Conservation (phyloP, 1,140 invertebrate species). For the Danaus melanippus region DNA sequence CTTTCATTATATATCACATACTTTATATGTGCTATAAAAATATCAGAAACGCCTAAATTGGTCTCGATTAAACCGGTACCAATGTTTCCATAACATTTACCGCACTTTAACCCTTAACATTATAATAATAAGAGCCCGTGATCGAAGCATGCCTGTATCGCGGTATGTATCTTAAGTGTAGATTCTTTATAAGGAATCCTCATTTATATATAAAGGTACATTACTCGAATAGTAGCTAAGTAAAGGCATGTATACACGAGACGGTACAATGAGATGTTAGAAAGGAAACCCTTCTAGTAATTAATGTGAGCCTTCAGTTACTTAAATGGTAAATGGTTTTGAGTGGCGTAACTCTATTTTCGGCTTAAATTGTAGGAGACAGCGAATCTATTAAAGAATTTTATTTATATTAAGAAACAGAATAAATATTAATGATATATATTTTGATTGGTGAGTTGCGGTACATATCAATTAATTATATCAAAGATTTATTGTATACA, state of each 20-base stretch:
- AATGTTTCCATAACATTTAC: conserved; percentile 2
- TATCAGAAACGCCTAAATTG: conserved; percentile 25
- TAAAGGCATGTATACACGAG: conserved; percentile 23
- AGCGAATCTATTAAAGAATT: conserved; percentile 9
- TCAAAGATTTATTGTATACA: no score
- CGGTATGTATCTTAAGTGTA: no score
- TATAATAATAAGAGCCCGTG: neutral
- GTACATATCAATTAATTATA: no score
- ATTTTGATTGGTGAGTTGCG: no score
- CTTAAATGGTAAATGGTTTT: conserved; percentile 37
- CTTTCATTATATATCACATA: conserved; percentile 25
- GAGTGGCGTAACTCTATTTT: conserved; percentile 28
- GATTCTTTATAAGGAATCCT: no score
- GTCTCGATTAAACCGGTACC: conserved; percentile 20
- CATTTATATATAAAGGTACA: no score
- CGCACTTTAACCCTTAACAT: neutral
- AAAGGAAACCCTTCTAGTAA: conserved; percentile 35
- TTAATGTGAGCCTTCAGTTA: conserved; percentile 39
- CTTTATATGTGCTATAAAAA: conserved; percentile 26
- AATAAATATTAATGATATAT: no score
- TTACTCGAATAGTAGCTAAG: conserved; percentile 4
- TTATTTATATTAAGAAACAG: no score
- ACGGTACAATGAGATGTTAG: conserved; percentile 21
- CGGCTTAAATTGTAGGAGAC: conserved; percentile 18
- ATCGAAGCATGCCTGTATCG: no score